Percentiles rank a stretch among this genome's conserved stretches.
Conservation (phyloP, 2,888 invertebrate species). For the Panopea generosa region DNA sequence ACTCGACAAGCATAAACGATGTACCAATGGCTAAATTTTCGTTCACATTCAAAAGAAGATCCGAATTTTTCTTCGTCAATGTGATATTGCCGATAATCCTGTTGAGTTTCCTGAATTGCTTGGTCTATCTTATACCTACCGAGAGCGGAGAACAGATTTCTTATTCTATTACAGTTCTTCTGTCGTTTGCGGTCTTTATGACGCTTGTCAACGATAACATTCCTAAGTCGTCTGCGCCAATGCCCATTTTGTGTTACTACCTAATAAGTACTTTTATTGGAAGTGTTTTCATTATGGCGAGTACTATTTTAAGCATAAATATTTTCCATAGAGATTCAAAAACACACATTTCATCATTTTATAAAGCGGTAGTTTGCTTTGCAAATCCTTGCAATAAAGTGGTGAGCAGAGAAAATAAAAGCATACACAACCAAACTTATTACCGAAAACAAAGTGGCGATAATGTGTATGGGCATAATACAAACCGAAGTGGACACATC, state of each 20-base stretch:
- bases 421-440: too few relatives aligned
- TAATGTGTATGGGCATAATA: too few relatives aligned
- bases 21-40: conserved; percentile 3
- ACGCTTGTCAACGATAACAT: conserved; percentile 32
- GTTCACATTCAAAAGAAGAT: neutral
- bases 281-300: conserved; percentile 23
- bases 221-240: conserved; percentile 23
- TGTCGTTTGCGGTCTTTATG: conserved; percentile 48
- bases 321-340: conserved; percentile 16
- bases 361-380: neutral
- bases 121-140: conserved; percentile 28
- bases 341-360: neutral
- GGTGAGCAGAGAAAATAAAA: too few relatives aligned
- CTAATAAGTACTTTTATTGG: conserved; percentile 25
- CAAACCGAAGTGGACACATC: too few relatives aligned
- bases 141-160: conserved; percentile 42
- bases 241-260: conserved; percentile 39
- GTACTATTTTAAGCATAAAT: conserved; percentile 17
- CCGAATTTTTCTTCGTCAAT: conserved; percentile 40
- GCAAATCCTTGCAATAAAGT: too few relatives aligned
- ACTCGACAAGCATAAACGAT: conserved; percentile 1
- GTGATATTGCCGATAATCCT: neutral
- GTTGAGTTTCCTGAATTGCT: conserved; percentile 16
- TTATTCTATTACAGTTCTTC: conserved; percentile 28
- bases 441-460: too few relatives aligned